Evolutionary conservation across 1,140 invertebrate genomes (phyloP).

Genomic region (Drosophila gunungcola): DNA sequence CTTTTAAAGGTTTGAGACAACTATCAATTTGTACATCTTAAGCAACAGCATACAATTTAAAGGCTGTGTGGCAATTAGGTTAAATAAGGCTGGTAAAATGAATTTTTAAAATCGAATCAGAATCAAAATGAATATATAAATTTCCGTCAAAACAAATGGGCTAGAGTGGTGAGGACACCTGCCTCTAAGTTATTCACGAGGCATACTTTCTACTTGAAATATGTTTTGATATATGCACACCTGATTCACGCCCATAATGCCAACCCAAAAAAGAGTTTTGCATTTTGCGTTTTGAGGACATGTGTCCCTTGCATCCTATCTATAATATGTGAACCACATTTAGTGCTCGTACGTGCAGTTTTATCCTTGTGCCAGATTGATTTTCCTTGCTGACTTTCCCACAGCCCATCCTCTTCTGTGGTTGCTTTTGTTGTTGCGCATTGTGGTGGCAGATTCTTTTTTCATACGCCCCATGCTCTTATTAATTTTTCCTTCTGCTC

Average conservation of each 20-base stretch:
- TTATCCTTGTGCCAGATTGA: constrained; percentile 79
- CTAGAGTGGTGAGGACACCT: background rate
- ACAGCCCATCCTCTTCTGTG: constrained; percentile 6
- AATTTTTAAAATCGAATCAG: too few species aligned
- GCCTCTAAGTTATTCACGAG: constrained; percentile 34
- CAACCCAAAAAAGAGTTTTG: constrained; percentile 18
- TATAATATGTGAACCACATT: constrained; percentile 33
- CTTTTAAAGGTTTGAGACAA: too few species aligned
- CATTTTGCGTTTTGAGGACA: constrained; percentile 25
- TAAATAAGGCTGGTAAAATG: too few species aligned
- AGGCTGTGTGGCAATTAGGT: too few species aligned
- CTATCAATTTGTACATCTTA: too few species aligned
- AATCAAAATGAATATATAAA: too few species aligned
- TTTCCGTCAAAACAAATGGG: constrained; percentile 1
- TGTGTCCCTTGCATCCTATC: constrained; percentile 22
- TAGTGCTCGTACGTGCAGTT: constrained; percentile 28
- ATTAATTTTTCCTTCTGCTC: constrained; percentile 57
- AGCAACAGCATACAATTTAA: too few species aligned
- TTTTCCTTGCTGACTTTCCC: constrained; percentile 48
- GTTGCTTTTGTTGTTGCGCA: constrained; percentile 31
- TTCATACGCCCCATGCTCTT: constrained; percentile 39
- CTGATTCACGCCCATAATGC: constrained; percentile 33
- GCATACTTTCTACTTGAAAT: constrained; percentile 14
- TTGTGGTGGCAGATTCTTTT: constrained; percentile 56
- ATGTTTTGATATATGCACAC: constrained; percentile 18